These are phyloP conservation scores for Aleiodes alternator DNA, from an alignment of 2,888 invertebrate genomes.

Conservation along the genomic window DNA sequence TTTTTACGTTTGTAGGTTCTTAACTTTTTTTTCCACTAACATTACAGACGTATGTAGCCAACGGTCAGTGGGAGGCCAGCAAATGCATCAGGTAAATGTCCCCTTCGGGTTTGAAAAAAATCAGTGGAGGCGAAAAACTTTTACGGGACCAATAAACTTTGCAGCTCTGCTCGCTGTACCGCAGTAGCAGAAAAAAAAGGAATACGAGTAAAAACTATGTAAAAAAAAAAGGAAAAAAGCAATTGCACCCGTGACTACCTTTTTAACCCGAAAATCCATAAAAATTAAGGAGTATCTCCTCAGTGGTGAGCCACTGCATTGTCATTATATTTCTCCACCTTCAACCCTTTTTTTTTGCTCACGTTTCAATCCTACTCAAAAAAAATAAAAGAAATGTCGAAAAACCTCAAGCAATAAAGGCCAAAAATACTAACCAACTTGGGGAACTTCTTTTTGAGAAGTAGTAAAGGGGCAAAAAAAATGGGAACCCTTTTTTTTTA, in stretches of 20 bases:
- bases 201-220: slow-evolving; percentile 27
- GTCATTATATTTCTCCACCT: slow-evolving; percentile 39
- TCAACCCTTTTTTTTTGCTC: slow-evolving; percentile 39
- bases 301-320: slow-evolving; percentile 59
- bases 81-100: slow-evolving; percentile 25
- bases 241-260: slow-evolving; percentile 39
- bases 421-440: neutral
- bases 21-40: neutral
- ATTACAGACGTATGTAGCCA: slow-evolving; percentile 1
- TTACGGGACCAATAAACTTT: slow-evolving; percentile 53
- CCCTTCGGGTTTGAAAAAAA: slow-evolving; percentile 27
- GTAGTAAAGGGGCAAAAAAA: slow-evolving; percentile 15
- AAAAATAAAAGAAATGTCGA: slow-evolving; percentile 58
- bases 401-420: slow-evolving; percentile 54
- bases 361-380: slow-evolving; percentile 45
- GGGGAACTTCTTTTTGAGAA: neutral
- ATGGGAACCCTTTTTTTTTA: slow-evolving; percentile 12
- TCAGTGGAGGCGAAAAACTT: slow-evolving; percentile 32
- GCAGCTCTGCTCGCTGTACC: slow-evolving; percentile 32
- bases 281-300: slow-evolving; percentile 65
- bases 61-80: slow-evolving; percentile 19
- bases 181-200: slow-evolving; percentile 23
- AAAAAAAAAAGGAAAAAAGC: slow-evolving; percentile 38
- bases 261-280: slow-evolving; percentile 63
- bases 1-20: slow-evolving; percentile 3